Percentiles rank a stretch among this genome's conserved stretches.
Evolutionary conservation across 2,113 vertebrate genomes (phyloP).

Genomic region (Anhinga anhinga): DNA sequence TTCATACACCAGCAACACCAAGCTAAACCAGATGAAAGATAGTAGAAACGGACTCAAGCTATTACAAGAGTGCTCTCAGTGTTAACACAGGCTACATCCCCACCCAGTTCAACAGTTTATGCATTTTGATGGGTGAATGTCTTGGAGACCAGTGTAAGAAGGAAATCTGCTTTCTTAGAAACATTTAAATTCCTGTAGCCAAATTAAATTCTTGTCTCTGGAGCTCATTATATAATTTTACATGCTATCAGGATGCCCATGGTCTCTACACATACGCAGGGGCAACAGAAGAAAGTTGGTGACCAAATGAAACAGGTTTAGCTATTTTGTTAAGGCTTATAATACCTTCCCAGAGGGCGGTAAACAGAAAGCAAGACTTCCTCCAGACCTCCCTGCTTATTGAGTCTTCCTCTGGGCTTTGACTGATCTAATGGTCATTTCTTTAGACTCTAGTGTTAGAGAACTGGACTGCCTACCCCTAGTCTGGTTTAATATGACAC

Average conservation of each 20-base stretch:
- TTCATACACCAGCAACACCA: conserved; percentile 22
- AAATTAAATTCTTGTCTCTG: not conserved
- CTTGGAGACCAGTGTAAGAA: not conserved
- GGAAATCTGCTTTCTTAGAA: not conserved
- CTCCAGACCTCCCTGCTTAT: not conserved
- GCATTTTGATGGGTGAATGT: not conserved
- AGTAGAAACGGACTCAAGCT: not conserved
- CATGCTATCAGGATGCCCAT: not conserved
- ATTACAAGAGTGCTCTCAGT: not conserved
- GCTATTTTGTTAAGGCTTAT: not conserved
- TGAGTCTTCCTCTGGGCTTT: not conserved
- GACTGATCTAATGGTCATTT: not conserved
- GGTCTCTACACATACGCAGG: rapidly evolving
- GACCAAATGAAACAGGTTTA: not conserved
- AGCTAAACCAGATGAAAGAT: conserved; percentile 18
- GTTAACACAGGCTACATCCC: not conserved
- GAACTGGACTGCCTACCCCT: not conserved
- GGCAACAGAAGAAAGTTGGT: not conserved
- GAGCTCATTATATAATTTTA: not conserved
- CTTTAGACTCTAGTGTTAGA: not conserved
- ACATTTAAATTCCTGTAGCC: not conserved
- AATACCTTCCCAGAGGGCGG: not conserved
- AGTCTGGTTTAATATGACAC: not conserved
- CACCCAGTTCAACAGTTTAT: not conserved
- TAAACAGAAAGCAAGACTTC: not conserved